Percentiles rank a stretch among this genome's conserved stretches.
phyloP scores from a whole-genome alignment of 2,797 vertebrate genomes.

The Poecile montanus region DNA sequence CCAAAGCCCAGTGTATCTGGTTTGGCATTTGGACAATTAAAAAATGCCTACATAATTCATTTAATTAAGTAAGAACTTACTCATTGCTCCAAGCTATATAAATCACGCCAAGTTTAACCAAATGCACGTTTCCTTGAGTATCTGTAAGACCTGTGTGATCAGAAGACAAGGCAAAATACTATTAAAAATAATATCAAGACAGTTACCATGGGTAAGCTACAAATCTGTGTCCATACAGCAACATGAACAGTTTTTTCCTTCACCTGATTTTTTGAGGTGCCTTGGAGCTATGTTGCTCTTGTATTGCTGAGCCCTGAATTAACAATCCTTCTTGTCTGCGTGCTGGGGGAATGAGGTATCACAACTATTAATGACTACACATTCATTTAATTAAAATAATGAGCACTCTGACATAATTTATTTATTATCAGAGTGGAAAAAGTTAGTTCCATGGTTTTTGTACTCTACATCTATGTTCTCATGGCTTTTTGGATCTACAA shows the following conservation, averaged over 20 bases:
- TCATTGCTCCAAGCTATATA: background rate
- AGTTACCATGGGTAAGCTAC: background rate
- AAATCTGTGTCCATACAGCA: background rate
- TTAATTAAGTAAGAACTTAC: constrained; percentile 36
- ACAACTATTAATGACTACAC: background rate
- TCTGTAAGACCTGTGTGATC: background rate
- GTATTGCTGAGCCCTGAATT: background rate
- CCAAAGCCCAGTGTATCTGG: background rate
- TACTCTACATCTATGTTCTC: background rate
- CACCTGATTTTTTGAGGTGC: background rate
- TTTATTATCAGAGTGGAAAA: background rate
- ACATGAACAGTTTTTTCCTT: background rate
- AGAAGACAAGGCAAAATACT: background rate
- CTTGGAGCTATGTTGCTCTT: background rate
- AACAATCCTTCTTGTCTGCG: background rate
- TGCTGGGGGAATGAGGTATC: background rate
- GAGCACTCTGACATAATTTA: background rate
- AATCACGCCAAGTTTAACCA: background rate
- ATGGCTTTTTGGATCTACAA: background rate
- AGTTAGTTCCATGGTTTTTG: background rate
- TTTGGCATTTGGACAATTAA: constrained; percentile 36
- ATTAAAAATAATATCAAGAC: background rate
- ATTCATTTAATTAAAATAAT: background rate
- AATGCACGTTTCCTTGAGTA: background rate
- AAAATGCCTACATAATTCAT: background rate